phyloP scores from a whole-genome alignment of 2,888 invertebrate genomes.

The Papilio protenor region DNA sequence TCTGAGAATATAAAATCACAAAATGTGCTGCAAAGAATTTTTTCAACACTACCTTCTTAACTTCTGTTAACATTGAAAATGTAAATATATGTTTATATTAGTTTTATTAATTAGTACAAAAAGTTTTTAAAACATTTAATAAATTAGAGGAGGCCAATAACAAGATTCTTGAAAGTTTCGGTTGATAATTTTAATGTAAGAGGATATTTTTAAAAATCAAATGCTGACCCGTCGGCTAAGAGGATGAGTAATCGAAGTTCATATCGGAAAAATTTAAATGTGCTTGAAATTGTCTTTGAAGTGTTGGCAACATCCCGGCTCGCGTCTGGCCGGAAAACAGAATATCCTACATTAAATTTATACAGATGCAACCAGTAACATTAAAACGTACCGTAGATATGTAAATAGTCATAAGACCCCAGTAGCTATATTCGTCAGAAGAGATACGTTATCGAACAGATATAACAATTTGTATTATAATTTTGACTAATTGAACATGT shows the following conservation, averaged over 20 bases:
- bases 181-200: background rate
- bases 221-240: conserved; percentile 17
- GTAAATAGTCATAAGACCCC: conserved; percentile 25
- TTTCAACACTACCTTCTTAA: background rate
- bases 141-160: background rate
- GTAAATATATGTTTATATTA: background rate
- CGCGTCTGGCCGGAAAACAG: conserved; percentile 39
- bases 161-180: background rate
- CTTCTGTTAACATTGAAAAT: background rate
- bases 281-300: conserved; percentile 40
- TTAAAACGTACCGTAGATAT: conserved; percentile 30
- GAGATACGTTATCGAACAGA: conserved; percentile 38
- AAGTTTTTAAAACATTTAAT: too few species aligned
- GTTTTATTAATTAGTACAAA: too few species aligned
- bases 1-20: background rate
- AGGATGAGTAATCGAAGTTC: conserved; percentile 35
- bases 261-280: conserved; percentile 41
- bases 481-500: conserved; percentile 45
- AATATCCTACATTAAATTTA: conserved; percentile 38
- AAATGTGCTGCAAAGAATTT: background rate
- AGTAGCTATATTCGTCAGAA: conserved; percentile 18
- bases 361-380: conserved; percentile 36
- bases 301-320: conserved; percentile 39
- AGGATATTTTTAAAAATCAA: background rate
- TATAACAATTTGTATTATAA: conserved; percentile 24